Evolutionary conservation across 2,797 vertebrate genomes (phyloP).

Genomic region (Octomys mimax): DNA sequence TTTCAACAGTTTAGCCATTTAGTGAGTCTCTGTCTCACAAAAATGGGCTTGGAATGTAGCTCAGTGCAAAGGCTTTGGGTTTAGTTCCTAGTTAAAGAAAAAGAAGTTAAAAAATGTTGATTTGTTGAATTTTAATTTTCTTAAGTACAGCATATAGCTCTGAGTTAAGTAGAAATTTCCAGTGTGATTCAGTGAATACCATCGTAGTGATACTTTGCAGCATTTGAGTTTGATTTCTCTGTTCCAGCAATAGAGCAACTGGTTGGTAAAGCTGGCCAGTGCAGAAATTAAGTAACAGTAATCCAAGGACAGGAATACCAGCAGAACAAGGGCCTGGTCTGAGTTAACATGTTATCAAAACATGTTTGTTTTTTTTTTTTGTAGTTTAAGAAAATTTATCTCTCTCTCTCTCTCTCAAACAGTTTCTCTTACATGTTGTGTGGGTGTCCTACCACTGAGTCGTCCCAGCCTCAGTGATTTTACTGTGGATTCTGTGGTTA

Average conservation of each 20-base stretch:
- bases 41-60: background rate
- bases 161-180: slow-evolving; percentile 2
- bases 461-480: background rate
- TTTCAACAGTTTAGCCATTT: background rate
- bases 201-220: background rate
- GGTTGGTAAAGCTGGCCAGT: background rate
- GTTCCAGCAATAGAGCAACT: background rate
- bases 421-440: background rate
- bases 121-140: slow-evolving; percentile 42
- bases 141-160: background rate
- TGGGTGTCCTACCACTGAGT: background rate
- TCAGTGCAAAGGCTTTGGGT: background rate
- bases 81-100: background rate
- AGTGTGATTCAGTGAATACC: background rate
- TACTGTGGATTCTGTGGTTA: background rate
- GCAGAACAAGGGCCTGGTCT: background rate
- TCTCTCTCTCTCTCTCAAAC: rapidly evolving
- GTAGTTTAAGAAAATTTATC: background rate
- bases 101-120: background rate
- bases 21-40: background rate
- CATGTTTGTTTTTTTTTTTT: background rate
- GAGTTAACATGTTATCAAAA: background rate
- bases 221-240: slow-evolving; percentile 18
- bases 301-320: background rate
- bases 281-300: background rate